These are phyloP conservation scores for Sebastolobus altivelis DNA, from an alignment of 2,797 vertebrate species.

Conservation along the genomic window DNA sequence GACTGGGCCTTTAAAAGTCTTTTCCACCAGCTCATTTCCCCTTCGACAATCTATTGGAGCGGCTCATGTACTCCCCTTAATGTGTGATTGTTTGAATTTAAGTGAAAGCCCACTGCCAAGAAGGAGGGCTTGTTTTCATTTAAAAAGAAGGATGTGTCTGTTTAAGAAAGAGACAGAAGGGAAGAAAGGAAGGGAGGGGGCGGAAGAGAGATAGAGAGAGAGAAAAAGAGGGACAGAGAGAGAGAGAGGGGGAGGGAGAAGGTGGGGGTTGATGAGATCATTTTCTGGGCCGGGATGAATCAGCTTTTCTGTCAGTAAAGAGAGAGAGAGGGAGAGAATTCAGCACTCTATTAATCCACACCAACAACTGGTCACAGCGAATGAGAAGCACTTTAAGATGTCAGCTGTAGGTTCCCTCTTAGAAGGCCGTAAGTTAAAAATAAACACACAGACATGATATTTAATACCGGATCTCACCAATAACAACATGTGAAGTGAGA, in stretches of 20 bases:
- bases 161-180: conserved; percentile 67
- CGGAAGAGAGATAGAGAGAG: conserved; percentile 31
- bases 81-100: conserved; percentile 67
- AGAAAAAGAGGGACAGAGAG: conserved; percentile 32
- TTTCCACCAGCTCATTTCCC: conserved; percentile 12
- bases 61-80: conserved; percentile 3
- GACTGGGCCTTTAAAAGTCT: not conserved
- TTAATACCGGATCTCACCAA: not conserved
- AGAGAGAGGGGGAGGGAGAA: conserved; percentile 21
- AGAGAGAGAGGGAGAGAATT: conserved; percentile 6
- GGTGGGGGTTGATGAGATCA: conserved; percentile 81
- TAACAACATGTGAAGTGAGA: not conserved
- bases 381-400: conserved; percentile 38
- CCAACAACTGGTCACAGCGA: conserved; percentile 36
- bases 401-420: conserved; percentile 26
- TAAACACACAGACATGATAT: not conserved
- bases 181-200: conserved; percentile 31
- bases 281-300: conserved; percentile 83
- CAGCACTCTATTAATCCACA: conserved; percentile 46
- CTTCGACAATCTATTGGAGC: conserved; percentile 11
- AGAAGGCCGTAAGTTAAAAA: not conserved
- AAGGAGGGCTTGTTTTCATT: conserved; percentile 83
- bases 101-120: conserved; percentile 49
- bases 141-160: conserved; percentile 77
- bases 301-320: conserved; percentile 78